Evolutionary conservation across 2,888 invertebrate species (phyloP).

Genomic region (Heliothis peltigera): DNA sequence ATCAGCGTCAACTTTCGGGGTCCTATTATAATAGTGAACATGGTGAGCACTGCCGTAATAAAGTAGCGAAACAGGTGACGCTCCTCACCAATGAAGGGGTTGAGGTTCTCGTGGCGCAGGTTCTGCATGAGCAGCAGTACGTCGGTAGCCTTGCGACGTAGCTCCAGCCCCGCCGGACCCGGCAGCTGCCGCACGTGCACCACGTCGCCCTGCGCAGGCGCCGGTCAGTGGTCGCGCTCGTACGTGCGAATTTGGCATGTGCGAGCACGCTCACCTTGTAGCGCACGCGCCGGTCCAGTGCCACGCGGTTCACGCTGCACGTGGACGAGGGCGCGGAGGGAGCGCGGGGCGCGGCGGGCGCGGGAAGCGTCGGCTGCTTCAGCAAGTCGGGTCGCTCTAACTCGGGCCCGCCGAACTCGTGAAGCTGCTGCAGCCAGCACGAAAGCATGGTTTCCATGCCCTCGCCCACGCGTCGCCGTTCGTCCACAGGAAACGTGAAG

Average conservation of each 20-base stretch:
- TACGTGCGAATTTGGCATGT: conserved; percentile 95
- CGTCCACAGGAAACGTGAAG: conserved; percentile 55
- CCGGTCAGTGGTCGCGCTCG: background rate
- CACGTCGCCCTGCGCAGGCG: conserved; percentile 95
- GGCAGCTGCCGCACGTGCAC: conserved; percentile 96
- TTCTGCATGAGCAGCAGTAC: conserved; percentile 94
- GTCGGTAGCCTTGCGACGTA: conserved; percentile 95
- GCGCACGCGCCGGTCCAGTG: conserved; percentile 93
- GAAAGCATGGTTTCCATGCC: conserved; percentile 96
- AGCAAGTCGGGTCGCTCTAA: conserved; percentile 96
- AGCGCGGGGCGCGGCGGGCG: conserved; percentile 73
- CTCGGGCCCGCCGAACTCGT: conserved; percentile 95
- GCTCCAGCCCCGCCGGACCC: conserved; percentile 91
- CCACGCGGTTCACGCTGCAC: conserved; percentile 84
- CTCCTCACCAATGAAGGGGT: conserved; percentile 93
- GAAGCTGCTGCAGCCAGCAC: conserved; percentile 95
- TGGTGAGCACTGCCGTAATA: too few relatives aligned
- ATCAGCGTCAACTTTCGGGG: too few relatives aligned
- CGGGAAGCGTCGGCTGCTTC: conserved; percentile 91
- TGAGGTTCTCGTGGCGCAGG: conserved; percentile 97
- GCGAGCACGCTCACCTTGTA: conserved; percentile 93
- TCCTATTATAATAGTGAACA: too few relatives aligned
- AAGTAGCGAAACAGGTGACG: background rate
- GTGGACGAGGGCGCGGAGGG: conserved; percentile 88
- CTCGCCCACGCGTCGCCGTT: conserved; percentile 83